These are phyloP conservation scores for Micropterix aruncella DNA, from an alignment of 2,888 invertebrate species.

Conservation along the genomic window DNA sequence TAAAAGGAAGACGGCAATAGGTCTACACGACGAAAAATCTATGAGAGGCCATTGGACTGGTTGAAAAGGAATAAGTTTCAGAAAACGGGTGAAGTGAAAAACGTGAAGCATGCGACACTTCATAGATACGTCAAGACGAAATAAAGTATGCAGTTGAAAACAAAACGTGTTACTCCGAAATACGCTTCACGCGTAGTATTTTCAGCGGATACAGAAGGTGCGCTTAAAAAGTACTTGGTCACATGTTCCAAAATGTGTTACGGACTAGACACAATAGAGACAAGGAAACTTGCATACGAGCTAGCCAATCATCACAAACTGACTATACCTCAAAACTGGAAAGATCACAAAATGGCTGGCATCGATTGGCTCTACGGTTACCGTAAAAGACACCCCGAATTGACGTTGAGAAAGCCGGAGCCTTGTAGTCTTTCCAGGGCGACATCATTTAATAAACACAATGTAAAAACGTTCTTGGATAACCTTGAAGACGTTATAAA, in stretches of 20 bases:
- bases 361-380: not conserved
- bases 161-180: slow-evolving; percentile 2
- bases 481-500: slow-evolving; percentile 14
- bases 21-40: too few species aligned
- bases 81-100: too few species aligned
- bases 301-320: not conserved
- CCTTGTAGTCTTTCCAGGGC: not conserved
- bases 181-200: too few species aligned
- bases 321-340: not conserved
- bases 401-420: not conserved
- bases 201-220: too few species aligned
- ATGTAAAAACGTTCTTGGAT: slow-evolving; percentile 9
- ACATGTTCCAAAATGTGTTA: too few species aligned
- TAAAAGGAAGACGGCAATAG: too few species aligned
- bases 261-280: not conserved
- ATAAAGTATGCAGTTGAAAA: not conserved
- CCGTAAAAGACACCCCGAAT: not conserved
- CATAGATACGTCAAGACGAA: too few species aligned
- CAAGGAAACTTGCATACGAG: not conserved
- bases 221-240: too few species aligned
- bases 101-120: too few species aligned
- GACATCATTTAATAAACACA: not conserved
- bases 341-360: not conserved
- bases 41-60: too few species aligned
- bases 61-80: too few species aligned